A percentile compares a stretch with the other conserved stretches of the same genome.
These are phyloP conservation scores for Acrobasis suavella DNA, from an alignment of 2,888 invertebrate species.

Conservation along the genomic window DNA sequence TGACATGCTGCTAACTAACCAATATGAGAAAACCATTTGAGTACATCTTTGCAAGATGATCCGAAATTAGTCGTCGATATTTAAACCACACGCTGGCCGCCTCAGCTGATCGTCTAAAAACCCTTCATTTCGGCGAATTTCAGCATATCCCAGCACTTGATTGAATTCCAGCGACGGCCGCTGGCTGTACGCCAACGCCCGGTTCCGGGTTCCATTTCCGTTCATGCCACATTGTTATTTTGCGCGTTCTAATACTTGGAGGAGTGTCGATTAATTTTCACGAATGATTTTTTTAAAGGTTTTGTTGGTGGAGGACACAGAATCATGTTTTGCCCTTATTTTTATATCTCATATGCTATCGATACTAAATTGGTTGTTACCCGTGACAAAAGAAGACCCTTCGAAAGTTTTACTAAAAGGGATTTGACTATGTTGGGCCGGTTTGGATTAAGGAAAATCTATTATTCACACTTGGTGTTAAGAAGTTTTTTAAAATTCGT, in stretches of 20 bases:
- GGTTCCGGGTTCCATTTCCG: conserved; percentile 35
- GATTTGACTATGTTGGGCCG: too few species aligned
- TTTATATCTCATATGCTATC: too few species aligned
- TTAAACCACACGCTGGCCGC: conserved; percentile 10
- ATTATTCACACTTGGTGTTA: too few species aligned
- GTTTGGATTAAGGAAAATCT: too few species aligned
- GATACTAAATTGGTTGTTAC: too few species aligned
- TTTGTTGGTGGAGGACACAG: background rate
- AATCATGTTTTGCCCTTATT: too few species aligned
- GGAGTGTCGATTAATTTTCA: conserved; percentile 18
- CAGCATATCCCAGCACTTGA: conserved; percentile 27
- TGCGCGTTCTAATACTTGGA: conserved; percentile 13
- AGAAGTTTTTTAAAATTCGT: too few species aligned
- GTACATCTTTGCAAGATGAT: background rate
- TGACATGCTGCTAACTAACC: too few species aligned
- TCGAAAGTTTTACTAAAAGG: too few species aligned
- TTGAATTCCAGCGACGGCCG: conserved; percentile 30
- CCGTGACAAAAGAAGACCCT: too few species aligned
- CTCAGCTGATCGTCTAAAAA: conserved; percentile 20
- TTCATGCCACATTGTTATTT: conserved; percentile 32
- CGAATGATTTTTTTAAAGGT: conserved; percentile 1
- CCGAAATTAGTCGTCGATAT: conserved; percentile 13
- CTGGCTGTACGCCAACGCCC: conserved; percentile 27
- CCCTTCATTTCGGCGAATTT: conserved; percentile 9
- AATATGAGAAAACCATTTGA: too few species aligned